Conservation (phyloP, 2,797 vertebrate species). For the Centroberyx gerrardi region DNA sequence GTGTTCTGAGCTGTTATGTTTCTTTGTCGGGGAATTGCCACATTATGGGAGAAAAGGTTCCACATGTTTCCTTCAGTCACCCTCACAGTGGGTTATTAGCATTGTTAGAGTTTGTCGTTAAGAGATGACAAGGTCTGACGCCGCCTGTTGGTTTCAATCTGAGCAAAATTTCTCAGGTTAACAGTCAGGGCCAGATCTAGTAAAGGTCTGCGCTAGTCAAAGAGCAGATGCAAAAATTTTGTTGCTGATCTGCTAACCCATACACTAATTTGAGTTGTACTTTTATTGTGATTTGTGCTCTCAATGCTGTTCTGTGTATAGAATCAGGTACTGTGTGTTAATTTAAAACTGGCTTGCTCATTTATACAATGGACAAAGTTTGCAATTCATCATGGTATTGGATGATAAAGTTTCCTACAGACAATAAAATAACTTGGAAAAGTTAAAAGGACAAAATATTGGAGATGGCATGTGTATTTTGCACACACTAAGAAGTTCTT, state of each 20-base stretch:
- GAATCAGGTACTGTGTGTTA: no score
- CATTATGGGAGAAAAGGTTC: conserved; percentile 31
- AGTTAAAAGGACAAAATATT: no score
- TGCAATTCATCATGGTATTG: no score
- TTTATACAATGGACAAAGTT: no score
- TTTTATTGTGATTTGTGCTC: conserved; percentile 4
- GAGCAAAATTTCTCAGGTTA: conserved; percentile 21
- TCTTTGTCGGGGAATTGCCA: conserved; percentile 30
- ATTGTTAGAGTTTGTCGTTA: conserved; percentile 9
- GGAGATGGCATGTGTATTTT: no score
- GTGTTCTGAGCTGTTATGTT: conserved; percentile 32
- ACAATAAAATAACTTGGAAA: no score
- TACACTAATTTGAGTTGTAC: conserved; percentile 20
- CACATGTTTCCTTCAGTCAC: conserved; percentile 14
- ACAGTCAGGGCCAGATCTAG: conserved; percentile 6
- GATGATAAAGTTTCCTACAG: no score
- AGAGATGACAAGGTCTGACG: conserved; percentile 3
- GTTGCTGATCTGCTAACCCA: no score
- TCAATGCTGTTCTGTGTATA: no score
- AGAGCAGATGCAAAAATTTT: no score
- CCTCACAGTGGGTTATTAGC: conserved; percentile 31
- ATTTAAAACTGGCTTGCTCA: no score
- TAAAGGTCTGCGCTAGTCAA: conserved; percentile 3
- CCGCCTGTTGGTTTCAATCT: not conserved
- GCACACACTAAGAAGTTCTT: no score